Base-by-base conservation (phyloP, 2,888 invertebrate species). In the Pandemis heparana region DNA sequence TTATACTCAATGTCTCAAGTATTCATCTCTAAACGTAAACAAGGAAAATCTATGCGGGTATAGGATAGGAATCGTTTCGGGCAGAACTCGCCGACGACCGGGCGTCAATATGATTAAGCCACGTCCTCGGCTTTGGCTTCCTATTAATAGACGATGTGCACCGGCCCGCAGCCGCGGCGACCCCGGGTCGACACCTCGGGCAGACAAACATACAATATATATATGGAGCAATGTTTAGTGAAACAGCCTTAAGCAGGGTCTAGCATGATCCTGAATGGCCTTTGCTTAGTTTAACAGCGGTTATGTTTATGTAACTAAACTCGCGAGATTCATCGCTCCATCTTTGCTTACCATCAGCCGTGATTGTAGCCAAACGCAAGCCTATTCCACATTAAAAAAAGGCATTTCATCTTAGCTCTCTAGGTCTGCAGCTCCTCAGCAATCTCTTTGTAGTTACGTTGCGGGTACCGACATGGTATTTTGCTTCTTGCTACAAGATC, bases 61-160 rank as follows among this genome's bases (percentile, higher is more conserved):
- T 51, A 18, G 18, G 48, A 48, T 62, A 46, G 48, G 10, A 16
- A 12, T 48, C 32, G 8, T 64, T 46, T 64, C n/a, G 64, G 46
- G 23, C n/a, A 62, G 38, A 48, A 60, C 23, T 69, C 41, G 51
- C 64, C 56, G 74, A 16, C 60, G 65, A 32, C 38, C 32, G 63
- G 56, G 67, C 12, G 74, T 65, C 65, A 70, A 74, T 65, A 61
- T 64, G 74, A 74, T 74, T 74, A 74, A 60, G 74, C 46, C 16
- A 16, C 53, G 53, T 23, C 56, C 23, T 56, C 23, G 23, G 56
- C 63, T 64, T 53, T 39, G 12, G 18, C 18, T 9, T 7, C 53
- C 70, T 70, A 74, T 74, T 74, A 74, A 74, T 70, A 74, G 69
- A 70, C 53, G 38, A 23, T 74, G 70, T 73, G 68, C 69, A 73